Evolutionary conservation across 2,888 invertebrate genomes (phyloP).

Genomic region (Ormyrus rosae): DNA sequence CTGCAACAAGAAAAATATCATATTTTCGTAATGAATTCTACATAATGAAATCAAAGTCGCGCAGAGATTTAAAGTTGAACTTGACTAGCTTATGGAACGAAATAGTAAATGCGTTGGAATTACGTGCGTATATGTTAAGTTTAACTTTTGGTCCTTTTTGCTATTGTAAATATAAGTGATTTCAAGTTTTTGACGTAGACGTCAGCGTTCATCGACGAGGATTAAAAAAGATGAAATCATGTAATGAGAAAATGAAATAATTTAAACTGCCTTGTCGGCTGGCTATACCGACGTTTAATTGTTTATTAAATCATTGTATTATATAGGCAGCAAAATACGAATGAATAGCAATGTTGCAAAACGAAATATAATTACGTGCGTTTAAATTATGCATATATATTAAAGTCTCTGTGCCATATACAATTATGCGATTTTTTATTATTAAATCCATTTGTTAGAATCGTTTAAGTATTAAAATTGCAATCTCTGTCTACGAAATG

Average conservation of each 20-base stretch:
- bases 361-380: slow-evolving; percentile 46
- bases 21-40: slow-evolving; percentile 54
- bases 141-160: slow-evolving; percentile 46
- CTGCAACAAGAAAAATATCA: slow-evolving; percentile 36
- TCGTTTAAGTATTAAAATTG: slow-evolving; percentile 45
- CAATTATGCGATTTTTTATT: slow-evolving; percentile 63
- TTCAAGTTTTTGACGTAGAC: slow-evolving; percentile 52
- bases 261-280: slow-evolving; percentile 55
- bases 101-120: slow-evolving; percentile 48
- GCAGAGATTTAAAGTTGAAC: slow-evolving; percentile 44
- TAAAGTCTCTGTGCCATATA: slow-evolving; percentile 70
- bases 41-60: slow-evolving; percentile 52
- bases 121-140: slow-evolving; percentile 47
- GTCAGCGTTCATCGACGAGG: slow-evolving; percentile 46
- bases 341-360: slow-evolving; percentile 44
- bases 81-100: slow-evolving; percentile 36
- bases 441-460: slow-evolving; percentile 55
- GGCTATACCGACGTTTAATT: slow-evolving; percentile 54
- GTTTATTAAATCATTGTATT: slow-evolving; percentile 49
- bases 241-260: slow-evolving; percentile 27
- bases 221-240: slow-evolving; percentile 40
- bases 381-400: slow-evolving; percentile 55
- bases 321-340: slow-evolving; percentile 40
- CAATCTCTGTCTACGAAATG: slow-evolving; percentile 52
- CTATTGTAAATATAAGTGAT: slow-evolving; percentile 51